Evolutionary conservation across 2,797 vertebrate genomes (phyloP).

Genomic region (Myotis vivesi): DNA sequence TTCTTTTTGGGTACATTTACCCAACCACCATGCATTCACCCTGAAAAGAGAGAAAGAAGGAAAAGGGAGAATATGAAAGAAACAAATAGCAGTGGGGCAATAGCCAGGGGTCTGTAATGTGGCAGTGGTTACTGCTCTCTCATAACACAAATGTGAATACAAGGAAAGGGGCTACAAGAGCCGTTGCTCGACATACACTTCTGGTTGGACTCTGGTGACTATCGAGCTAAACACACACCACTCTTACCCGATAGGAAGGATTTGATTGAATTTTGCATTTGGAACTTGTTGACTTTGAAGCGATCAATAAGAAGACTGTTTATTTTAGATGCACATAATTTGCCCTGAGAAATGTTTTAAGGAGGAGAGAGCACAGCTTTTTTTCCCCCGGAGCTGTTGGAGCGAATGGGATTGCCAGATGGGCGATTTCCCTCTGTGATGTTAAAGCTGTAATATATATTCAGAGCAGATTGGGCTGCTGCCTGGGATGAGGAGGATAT

Average conservation of each 20-base stretch:
- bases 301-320: conserved; percentile 87
- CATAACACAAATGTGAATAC: conserved; percentile 79
- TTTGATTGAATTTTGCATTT: conserved; percentile 86
- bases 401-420: conserved; percentile 91
- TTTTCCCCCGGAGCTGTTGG: conserved; percentile 86
- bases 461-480: conserved; percentile 92
- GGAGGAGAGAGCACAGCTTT: conserved; percentile 81
- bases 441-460: conserved; percentile 94
- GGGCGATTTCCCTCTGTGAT: conserved; percentile 91
- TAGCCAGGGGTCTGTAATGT: conserved; percentile 73
- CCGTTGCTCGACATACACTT: conserved; percentile 73
- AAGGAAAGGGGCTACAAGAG: conserved; percentile 75
- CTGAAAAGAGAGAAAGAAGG: conserved; percentile 39
- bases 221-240: conserved; percentile 75
- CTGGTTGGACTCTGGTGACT: conserved; percentile 81
- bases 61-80: conserved; percentile 61
- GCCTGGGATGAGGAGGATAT: conserved; percentile 91
- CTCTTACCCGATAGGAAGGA: conserved; percentile 76
- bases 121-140: conserved; percentile 77
- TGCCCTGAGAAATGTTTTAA: conserved; percentile 89
- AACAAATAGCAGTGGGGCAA: conserved; percentile 77
- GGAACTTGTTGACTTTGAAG: conserved; percentile 89
- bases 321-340: conserved; percentile 91
- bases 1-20: conserved; percentile 52
- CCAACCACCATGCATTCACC: neutral